phyloP scores from a whole-genome alignment of 2,797 vertebrate genomes.

The Anisognathus igniventris region DNA sequence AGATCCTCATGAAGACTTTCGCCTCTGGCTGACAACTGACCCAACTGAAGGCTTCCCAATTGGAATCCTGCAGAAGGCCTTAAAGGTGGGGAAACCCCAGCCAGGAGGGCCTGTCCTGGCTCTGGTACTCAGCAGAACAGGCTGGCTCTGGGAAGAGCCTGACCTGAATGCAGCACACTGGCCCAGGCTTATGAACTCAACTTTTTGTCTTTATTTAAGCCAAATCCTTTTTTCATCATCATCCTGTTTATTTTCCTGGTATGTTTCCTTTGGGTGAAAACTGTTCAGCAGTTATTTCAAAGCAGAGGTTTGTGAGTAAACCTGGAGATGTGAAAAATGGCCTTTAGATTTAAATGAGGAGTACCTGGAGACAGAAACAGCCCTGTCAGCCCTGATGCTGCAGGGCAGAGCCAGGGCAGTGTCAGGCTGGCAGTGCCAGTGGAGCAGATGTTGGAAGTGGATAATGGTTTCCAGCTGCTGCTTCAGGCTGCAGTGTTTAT shows the following conservation, averaged over 20 bases:
- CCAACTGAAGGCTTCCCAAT: slow-evolving; percentile 90
- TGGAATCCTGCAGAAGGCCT: slow-evolving; percentile 91
- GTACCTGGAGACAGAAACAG: not conserved
- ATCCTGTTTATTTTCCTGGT: not conserved
- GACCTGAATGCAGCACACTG: not conserved
- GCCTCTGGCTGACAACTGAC: slow-evolving; percentile 95
- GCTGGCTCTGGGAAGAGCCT: not conserved
- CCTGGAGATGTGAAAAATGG: not conserved
- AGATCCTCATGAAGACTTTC: slow-evolving; percentile 88
- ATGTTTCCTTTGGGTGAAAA: not conserved
- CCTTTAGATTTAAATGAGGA: not conserved
- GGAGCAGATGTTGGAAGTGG: not conserved
- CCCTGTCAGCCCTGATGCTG: not conserved
- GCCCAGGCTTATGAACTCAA: not conserved
- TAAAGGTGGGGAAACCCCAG: slow-evolving; percentile 76
- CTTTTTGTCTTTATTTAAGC: not conserved
- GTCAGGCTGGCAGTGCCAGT: not conserved
- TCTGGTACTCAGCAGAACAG: not conserved
- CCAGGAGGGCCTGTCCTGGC: not conserved
- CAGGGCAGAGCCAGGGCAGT: not conserved
- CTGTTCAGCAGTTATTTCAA: not conserved
- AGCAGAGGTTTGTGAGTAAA: not conserved
- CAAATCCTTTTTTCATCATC: not conserved
- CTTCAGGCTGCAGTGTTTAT: not conserved
- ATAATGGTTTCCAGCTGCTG: slow-evolving; percentile 31